Conservation (phyloP, 2,888 invertebrate genomes). For the Standfussiana lucernea region DNA sequence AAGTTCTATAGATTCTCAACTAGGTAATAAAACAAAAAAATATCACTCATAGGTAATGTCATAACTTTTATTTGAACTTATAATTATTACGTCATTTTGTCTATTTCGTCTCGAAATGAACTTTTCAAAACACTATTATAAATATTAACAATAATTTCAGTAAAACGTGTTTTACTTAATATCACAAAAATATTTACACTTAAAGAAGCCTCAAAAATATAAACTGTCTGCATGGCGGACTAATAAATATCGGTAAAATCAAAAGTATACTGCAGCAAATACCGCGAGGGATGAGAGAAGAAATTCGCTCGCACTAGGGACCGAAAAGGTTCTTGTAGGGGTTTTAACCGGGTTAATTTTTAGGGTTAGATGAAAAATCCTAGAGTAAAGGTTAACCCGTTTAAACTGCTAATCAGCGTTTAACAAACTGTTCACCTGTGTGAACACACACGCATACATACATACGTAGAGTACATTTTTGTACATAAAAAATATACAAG, state of each 20-base stretch:
- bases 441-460: too few relatives aligned
- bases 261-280: not conserved
- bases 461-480: too few relatives aligned
- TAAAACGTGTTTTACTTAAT: constrained; percentile 15
- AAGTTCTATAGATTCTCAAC: not conserved
- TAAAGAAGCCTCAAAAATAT: constrained; percentile 9
- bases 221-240: not conserved
- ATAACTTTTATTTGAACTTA: constrained; percentile 75
- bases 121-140: constrained; percentile 6
- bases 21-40: constrained; percentile 18
- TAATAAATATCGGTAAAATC: not conserved
- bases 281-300: not conserved
- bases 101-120: constrained; percentile 12
- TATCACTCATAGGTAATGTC: constrained; percentile 35
- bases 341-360: not conserved
- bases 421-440: too few relatives aligned
- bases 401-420: too few relatives aligned
- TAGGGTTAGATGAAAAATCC: not conserved
- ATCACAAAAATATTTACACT: constrained; percentile 46
- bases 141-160: constrained; percentile 29
- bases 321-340: not conserved
- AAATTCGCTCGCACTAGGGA: not conserved
- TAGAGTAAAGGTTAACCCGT: not conserved
- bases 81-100: constrained; percentile 90
- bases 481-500: not conserved